Evolutionary conservation across 2,113 vertebrate genomes (phyloP), one percentile per base, ranked within the genome.

Genomic region (Gallinago undulata): DNA sequence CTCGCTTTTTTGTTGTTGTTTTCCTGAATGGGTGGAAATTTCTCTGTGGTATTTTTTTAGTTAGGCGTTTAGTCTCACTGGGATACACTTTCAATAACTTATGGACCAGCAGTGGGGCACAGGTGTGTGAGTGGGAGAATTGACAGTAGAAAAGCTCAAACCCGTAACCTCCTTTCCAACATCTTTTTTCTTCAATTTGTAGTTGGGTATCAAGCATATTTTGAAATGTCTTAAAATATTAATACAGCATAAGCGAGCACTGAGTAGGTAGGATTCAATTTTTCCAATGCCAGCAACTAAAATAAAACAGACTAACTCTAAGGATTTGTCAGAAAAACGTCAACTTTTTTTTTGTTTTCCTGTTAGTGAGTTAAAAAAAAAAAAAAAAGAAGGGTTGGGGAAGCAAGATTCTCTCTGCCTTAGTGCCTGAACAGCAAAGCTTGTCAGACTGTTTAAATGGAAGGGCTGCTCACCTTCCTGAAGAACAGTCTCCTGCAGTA

Each of bases 151-250:
- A 35, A 57, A 89, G 53, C 50, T 89, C 33, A 73, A n/a, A 89
- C 73, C 50, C 53, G 51, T 82, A 91, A 76, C 82, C n/a, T 66
- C 75, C 53, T 82, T 75, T 86, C 73, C 9, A 19, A 85, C 27
- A 67, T 76, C 3, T 35, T 90, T 77, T 91, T 89, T 69, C 43
- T 80, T 62, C 53, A 37, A 51, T 80, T 93, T 81, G 53, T 62
- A 48, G 28, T 89, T 86, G 28, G 48, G 19, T 95, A 92, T 95
- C 57, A 72, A 81, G 89, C 39, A 76, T 91, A 79, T 89, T 91
- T 94, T 84, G 70, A 96, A 96, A 77, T 77, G 53, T 50, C 93
- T 97, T 96, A 70, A 94, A 91, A 96, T 93, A 92, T 84, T 75
- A 94, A 96, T 93, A 80, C 41, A 95, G 74, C 73, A 50, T 92